Conservation (phyloP, 1,140 invertebrate genomes). For the Chionoecetes opilio region DNA sequence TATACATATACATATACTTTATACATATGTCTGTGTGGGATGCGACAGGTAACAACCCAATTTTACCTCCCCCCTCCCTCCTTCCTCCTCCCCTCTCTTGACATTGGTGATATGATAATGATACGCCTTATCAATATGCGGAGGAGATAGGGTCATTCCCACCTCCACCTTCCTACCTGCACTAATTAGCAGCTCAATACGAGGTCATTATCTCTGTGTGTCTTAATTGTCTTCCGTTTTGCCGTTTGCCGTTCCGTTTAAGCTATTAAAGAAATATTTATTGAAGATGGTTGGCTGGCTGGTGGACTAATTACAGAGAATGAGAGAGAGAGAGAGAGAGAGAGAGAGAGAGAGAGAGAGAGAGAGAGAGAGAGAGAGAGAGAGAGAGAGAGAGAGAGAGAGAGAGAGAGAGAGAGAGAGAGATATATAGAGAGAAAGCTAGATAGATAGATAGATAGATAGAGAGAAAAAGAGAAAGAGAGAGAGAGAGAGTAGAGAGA, state of each 20-base stretch:
- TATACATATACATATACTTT: no score
- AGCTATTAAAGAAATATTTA: slow-evolving; percentile 22
- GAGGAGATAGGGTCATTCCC: not conserved
- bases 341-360: slow-evolving; percentile 27
- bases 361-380: slow-evolving; percentile 16
- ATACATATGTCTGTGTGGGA: no score
- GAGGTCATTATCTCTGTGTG: not conserved
- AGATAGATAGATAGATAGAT: not conserved
- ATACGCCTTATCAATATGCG: no score
- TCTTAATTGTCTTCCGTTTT: slow-evolving; percentile 30
- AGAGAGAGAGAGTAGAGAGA: not conserved
- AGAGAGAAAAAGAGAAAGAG: not conserved
- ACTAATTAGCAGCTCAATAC: slow-evolving; percentile 15
- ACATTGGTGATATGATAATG: no score
- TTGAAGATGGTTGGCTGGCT: slow-evolving; percentile 12
- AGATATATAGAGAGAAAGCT: not conserved
- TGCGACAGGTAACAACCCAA: not conserved
- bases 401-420: not conserved
- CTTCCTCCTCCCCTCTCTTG: no score
- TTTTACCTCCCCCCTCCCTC: not conserved
- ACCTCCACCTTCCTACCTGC: not conserved
- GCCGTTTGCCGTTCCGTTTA: no score
- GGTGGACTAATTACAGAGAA: not conserved
- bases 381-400: not conserved
- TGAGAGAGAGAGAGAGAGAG: not conserved